phyloP scores from a whole-genome alignment of 2,888 invertebrate species.

The Drosophila emarginata region DNA sequence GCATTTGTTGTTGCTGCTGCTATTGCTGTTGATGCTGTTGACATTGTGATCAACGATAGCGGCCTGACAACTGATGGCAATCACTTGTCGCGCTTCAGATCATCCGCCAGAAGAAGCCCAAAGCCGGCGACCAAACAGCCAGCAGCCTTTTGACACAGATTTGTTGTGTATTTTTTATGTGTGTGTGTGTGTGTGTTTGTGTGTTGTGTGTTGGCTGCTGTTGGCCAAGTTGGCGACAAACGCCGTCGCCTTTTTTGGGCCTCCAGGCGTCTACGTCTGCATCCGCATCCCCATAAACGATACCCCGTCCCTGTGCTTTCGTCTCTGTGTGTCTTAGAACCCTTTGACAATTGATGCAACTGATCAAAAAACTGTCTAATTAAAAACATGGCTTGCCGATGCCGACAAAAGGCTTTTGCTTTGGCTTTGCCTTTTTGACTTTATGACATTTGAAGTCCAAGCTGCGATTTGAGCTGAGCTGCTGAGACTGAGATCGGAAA shows the following conservation, averaged over 20 bases:
- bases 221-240: constrained; percentile 74
- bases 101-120: constrained; percentile 58
- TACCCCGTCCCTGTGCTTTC: constrained; percentile 22
- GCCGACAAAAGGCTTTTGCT: constrained; percentile 64
- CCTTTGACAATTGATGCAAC: constrained; percentile 73
- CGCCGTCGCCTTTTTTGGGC: constrained; percentile 73
- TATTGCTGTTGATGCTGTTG: constrained; percentile 61
- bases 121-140: constrained; percentile 30
- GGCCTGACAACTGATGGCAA: constrained; percentile 76
- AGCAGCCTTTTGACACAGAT: constrained; percentile 69
- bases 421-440: constrained; percentile 54
- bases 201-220: background rate
- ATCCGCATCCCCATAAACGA: constrained; percentile 29
- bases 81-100: constrained; percentile 77
- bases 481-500: background rate
- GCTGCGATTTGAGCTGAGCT: background rate
- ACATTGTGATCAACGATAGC: constrained; percentile 78
- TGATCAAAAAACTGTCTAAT: constrained; percentile 74
- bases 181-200: background rate
- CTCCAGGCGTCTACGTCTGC: constrained; percentile 66
- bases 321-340: constrained; percentile 8
- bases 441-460: constrained; percentile 68
- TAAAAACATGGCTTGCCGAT: constrained; percentile 73
- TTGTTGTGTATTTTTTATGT: constrained; percentile 37
- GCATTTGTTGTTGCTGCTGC: constrained; percentile 27